Percentiles rank a stretch among this genome's conserved stretches.
Conservation (phyloP, 2,888 invertebrate species). For the Ferdinandea cuprea region DNA sequence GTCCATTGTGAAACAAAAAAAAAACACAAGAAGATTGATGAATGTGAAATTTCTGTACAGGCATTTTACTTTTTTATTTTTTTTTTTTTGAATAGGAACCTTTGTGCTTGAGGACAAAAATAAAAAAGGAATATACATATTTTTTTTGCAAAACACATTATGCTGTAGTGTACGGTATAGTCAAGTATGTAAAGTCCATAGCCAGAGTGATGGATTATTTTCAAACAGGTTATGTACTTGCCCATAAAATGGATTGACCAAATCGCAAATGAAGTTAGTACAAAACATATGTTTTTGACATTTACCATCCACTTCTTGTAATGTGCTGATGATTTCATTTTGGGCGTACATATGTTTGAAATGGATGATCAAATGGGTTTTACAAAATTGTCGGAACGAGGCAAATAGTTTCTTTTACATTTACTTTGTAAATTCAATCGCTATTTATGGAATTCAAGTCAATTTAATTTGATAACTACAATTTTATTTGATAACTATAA, state of each 20-base stretch:
- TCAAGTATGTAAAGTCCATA: slow-evolving; percentile 16
- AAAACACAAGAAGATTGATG: slow-evolving; percentile 55
- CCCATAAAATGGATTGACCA: slow-evolving; percentile 3
- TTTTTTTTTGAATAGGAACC: neutral
- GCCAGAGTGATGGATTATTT: neutral
- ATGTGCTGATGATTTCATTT: neutral
- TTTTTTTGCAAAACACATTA: slow-evolving; percentile 26
- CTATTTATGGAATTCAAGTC: no score
- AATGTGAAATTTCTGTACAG: slow-evolving; percentile 40
- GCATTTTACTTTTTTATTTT: no score
- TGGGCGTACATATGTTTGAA: no score
- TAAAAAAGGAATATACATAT: neutral
- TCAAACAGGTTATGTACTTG: neutral
- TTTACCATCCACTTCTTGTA: neutral
- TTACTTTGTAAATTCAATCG: no score
- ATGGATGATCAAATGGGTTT: no score
- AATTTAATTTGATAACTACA: no score
- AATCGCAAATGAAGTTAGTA: slow-evolving; percentile 11
- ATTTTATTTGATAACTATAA: no score
- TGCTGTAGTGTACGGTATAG: slow-evolving; percentile 1
- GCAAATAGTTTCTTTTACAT: no score
- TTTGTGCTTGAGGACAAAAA: slow-evolving; percentile 17
- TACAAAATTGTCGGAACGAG: no score
- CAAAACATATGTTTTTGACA: slow-evolving; percentile 18
- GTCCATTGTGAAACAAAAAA: slow-evolving; percentile 18